Base-by-base conservation (phyloP, 2,888 invertebrate species). In the Drosophila leonis region DNA sequence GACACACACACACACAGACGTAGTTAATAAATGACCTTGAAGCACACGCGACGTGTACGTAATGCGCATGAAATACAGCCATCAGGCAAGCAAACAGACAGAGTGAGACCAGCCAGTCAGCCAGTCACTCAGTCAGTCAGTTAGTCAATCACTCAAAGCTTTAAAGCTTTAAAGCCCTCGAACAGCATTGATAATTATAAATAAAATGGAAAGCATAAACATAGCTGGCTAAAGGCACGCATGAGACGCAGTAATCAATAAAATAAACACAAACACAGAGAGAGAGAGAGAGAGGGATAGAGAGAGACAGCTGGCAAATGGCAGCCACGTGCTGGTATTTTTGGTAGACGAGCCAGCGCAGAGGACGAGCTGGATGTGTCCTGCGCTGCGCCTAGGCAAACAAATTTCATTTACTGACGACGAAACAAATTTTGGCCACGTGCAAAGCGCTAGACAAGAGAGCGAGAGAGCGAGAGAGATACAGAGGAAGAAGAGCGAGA, bases 401-500 rank as follows among this genome's bases (percentile, higher is more conserved):
- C 85, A 86, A 90, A 90, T 82, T 86, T 78, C 82, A 86, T 90
- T 86, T 90, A 78, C 88, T 71, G 80, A 70, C 80, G 67, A 82
- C 67, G 80, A 89, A 89, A 88, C 78, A 84, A 80, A 82, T 88
- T 85, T 78, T 5, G 18, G 88, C 88, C 85, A 85, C 90, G 85
- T 85, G 90, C 78, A 89, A 84, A 68, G 66, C 55, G 20, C 39
- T 41, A 52, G 18, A 54, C 37, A 57, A 6, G 31, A 24, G 18
- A 48, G 10, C 44, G 46, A 44, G 29, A 46, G n/a, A 39, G 57
- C 27, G 5, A 12, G 13, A n/a, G 48, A 52, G 31, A 48, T 15
- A 15, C 44, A 59, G 31, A 46, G 42, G 18, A 10, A 6, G 6
- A 15, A 29, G 27, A 13, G 35, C 15, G 49, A 31, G 27, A 27